Conservation (phyloP, 2,113 vertebrate genomes). For the Aspidoscelis tigris region DNA sequence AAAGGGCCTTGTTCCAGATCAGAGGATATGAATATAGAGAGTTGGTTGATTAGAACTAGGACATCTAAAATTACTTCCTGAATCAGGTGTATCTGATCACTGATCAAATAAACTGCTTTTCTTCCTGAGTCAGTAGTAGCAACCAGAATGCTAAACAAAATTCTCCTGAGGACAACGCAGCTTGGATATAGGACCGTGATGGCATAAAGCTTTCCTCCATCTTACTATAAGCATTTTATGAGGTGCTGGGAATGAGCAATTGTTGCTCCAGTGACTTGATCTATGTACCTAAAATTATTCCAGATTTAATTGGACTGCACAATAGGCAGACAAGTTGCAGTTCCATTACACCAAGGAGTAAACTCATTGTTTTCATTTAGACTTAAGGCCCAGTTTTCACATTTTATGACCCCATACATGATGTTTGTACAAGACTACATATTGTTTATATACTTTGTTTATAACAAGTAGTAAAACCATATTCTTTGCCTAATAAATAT, state of each 20-base stretch:
- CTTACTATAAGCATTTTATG: too few species aligned
- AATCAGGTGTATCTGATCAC: background rate
- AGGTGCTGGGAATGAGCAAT: background rate
- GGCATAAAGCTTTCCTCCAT: background rate
- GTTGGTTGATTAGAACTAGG: too few species aligned
- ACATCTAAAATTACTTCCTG: background rate
- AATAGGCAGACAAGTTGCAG: background rate
- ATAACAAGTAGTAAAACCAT: constrained; percentile 24
- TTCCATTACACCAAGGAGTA: background rate
- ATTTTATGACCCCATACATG: background rate
- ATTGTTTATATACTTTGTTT: constrained; percentile 33
- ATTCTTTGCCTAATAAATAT: constrained; percentile 33
- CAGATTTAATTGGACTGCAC: background rate
- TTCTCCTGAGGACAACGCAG: background rate
- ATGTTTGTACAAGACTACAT: background rate
- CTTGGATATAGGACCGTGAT: background rate
- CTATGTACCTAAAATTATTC: background rate
- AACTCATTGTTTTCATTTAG: background rate
- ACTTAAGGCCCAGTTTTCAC: background rate
- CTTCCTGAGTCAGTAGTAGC: background rate
- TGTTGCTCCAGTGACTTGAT: background rate
- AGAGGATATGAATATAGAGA: too few species aligned
- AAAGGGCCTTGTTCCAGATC: too few species aligned
- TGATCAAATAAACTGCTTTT: too few species aligned
- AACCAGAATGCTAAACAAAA: background rate